Evolutionary conservation across 2,888 invertebrate genomes (phyloP), one percentile per base, ranked within the genome.

Genomic region (Biston betularia): DNA sequence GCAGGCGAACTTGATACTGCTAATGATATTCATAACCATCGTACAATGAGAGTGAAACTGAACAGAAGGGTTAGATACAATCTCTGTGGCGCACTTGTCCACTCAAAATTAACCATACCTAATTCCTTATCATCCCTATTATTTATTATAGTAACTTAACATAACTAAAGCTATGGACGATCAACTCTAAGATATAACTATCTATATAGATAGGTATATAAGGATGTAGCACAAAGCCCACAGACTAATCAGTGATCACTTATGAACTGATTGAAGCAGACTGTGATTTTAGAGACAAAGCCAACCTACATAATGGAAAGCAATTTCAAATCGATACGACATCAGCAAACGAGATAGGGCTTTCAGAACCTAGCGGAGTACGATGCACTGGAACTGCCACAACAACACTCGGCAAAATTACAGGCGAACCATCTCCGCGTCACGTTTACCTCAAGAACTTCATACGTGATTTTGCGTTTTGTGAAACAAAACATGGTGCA

Each of bases 401-500:
- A 81, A 80, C 83, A 85, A 81, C 83, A 86, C 86, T 82, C 79
- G 71, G 63, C 74, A 72, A 74, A 76, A 76, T 74, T 74, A 78
- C 79, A 82, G 75, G 61, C 53, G 54, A 80, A 77, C 85, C 84
- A 85, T 84, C 85, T 86, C 83, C 81, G 81, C 87, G 88, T 84
- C 87, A 87, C 86, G 79, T 85, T 85, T 88, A 89, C 90, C 89
- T 88, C 85, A 87, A 90, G 88, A 89, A 89, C 86, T 90, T 87
- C 89, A 90, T 90, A 88, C 90, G 88, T 89, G 89, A 89, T 89
- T 89, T 88, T 85, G 85, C 84, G 87, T 91, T 92, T 90, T 90
- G 88, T 88, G 87, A 90, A 91, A 90, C 89, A 93, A 93, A 92
- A 92, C 91, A 90, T 89, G 86, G 91, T 90, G 89, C 91, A 92